A percentile compares a stretch with the other conserved stretches of the same genome.
phyloP scores from a whole-genome alignment of 1,140 invertebrate genomes.

The Rhopalosiphum padi region DNA sequence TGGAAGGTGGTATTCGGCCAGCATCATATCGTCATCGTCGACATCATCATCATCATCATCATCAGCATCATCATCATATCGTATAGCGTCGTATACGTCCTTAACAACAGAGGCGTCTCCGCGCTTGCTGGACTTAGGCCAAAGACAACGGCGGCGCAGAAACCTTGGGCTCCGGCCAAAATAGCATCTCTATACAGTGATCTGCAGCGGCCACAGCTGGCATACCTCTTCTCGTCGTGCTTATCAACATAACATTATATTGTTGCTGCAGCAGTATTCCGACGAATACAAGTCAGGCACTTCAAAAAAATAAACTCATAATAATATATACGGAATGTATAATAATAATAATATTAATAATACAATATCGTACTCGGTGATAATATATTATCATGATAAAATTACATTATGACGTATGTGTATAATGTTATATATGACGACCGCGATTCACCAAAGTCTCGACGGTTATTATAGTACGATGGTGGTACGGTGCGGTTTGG shows the following conservation, averaged over 20 bases:
- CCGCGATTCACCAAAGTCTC: neutral
- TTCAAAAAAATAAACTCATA: neutral
- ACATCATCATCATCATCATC: neutral
- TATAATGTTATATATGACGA: neutral
- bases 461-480: too few relatives aligned
- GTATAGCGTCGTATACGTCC: slow-evolving; percentile 24
- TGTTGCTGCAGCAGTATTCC: neutral
- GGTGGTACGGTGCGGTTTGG: too few relatives aligned
- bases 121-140: slow-evolving; percentile 30
- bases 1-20: neutral
- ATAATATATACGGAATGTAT: neutral
- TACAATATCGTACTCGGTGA: too few relatives aligned
- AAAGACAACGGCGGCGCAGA: slow-evolving; percentile 37
- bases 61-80: neutral
- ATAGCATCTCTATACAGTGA: slow-evolving; percentile 27
- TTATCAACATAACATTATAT: slow-evolving; percentile 30
- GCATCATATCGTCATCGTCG: neutral
- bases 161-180: slow-evolving; percentile 47
- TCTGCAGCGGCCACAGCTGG: slow-evolving; percentile 7
- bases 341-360: too few relatives aligned
- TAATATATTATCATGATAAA: neutral
- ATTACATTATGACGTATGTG: neutral
- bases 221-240: neutral
- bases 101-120: slow-evolving; percentile 43
- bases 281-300: neutral